Base-by-base conservation (phyloP, 2,113 vertebrate species). In the Otocyon megalotis region DNA sequence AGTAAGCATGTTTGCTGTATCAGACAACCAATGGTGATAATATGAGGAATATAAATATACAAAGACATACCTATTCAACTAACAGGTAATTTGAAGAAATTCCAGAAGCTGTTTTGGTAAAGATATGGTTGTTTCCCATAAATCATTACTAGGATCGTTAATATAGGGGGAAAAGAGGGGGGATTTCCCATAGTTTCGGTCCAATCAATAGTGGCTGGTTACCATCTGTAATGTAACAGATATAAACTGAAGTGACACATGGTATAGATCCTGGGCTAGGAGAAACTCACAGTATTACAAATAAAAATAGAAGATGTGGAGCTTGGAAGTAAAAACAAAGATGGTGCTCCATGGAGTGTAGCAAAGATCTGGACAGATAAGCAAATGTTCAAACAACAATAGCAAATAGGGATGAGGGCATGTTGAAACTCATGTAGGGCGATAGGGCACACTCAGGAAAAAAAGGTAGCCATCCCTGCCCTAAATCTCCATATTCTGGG, bases 1-100 rank as follows among this genome's bases (percentile, higher is more conserved):
- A 89, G 48, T 62, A 96, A 90, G 48, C 30, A 69, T 65, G 9
- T 91, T 69, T 54, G n/a, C 4, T 56, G 4, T 50, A 86, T 30
- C 92, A 65, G 30, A 85, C 13, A 93, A 77, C 12, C 26, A 53
- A 37, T n/a, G 28, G 19, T 13, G 81, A 35, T 58, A 28, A 48
- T 9, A 28, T 60, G 72, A 88, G 35, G 16, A 71, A 84, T 62
- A 63, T 85, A 62, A 76, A 24, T 82, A n/a, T 54, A 56, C 32
- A 48, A 90, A 85, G 58, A n/a, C 19, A 69, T 35, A 76, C 86
- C 17, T 79, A 28, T 83, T 86, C 26, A 74, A 35, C 11, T 43
- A 90, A 82, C 9, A 83, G 24, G 37, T 54, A 50, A 80, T 5
- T 76, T 81, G 2, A 80, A 97, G n/a, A 96, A 93, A 60, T 88